Evolutionary conservation across 2,888 invertebrate species (phyloP), one percentile per base, ranked within the genome.

Genomic region (Ennomos erosarius): DNA sequence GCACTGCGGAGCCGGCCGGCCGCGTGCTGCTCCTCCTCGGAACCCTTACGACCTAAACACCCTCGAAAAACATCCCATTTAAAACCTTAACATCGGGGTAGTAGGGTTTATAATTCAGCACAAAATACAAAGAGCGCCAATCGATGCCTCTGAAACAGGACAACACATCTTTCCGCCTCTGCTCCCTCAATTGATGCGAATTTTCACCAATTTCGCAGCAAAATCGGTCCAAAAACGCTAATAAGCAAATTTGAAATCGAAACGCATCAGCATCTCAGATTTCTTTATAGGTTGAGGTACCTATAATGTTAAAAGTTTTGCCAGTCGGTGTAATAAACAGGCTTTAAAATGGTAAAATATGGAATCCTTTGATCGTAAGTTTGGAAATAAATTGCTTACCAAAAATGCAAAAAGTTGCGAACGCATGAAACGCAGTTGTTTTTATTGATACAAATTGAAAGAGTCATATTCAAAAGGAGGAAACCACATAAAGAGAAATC

Each of bases 71-170:
- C 59, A 59, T 51, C 66, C 63, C 55, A 54, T 62, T 55, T 47
- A 49, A 54, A 70, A 67, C 71, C 70, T 66, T 70, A 77, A 70
- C 69, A 67, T 68, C 70, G 74, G 71, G 69, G 68, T 63, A 43
- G 55, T 58, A 85, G 68, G 69, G 74, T 38, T 58, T 52, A 68
- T 50, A 73, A 69, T 85, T 59, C 55, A 16, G 26, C 43, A 45
- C 10, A 12, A 33, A 9, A 48, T 49, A 13, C 53, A 39, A 57
- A 71, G 73, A 78, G 81, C 80, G 78, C 88, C 85, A 91, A 92
- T 91, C 91, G 91, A 92, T 91, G 90, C 78, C 85, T 83, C 86
- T 84, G 87, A 81, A 88, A 87, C 88, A 88, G 88, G 88, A 88
- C 87, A 85, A 85, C 86, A 82, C 79, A 85, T 87, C 88, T 84